Evolutionary conservation across 2,113 vertebrate species (phyloP), one percentile per base, ranked within the genome.

Genomic region (Sceloporus tristichus): DNA sequence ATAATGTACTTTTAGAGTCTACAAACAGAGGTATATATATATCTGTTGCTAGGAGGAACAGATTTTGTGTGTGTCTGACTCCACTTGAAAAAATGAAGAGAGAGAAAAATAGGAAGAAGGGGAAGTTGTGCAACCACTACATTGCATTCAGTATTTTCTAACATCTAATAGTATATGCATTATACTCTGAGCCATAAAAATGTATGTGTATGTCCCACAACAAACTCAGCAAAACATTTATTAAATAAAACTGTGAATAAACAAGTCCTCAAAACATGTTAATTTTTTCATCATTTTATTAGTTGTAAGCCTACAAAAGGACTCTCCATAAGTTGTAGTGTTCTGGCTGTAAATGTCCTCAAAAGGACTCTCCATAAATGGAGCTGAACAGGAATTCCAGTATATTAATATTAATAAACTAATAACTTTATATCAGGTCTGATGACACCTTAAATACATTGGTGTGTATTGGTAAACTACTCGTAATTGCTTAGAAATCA

Each of bases 181-280:
- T 93, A 82, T 95, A 96, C 94, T 90, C 82, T 91, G 88, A 95
- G 91, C 94, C 93, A 91, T 93, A 91, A 92, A 93, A 29, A 80
- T 89, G 29, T 89, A 82, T 94, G 94, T 96, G 94, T 96, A 94
- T 95, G 90, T 92, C 84, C 84, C 25, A 79, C 92, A 94, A 68
- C 89, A 93, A 94, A 89, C 53, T 91, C 75, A 87, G 29, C 89
- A 93, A 90, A 91, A 85, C 70, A 11, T 94, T 95, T 94, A 93
- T 94, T 87, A 95, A 93, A 94, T 9, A 66, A 53, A 89, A 88
- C 59, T 81, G 40, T 71, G 77, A 76, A 91, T 91, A 92, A 90
- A 90, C 48, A 93, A 94, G 84, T 56, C 75, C 84, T 88, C 56
- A 90, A 71, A 92, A 90, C 11, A 27, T 11, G 25, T 89, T 85